Percentiles rank a stretch among this genome's conserved stretches.
These are phyloP conservation scores for Xerus inauris DNA, from an alignment of 2,113 vertebrate species.

Conservation along the genomic window DNA sequence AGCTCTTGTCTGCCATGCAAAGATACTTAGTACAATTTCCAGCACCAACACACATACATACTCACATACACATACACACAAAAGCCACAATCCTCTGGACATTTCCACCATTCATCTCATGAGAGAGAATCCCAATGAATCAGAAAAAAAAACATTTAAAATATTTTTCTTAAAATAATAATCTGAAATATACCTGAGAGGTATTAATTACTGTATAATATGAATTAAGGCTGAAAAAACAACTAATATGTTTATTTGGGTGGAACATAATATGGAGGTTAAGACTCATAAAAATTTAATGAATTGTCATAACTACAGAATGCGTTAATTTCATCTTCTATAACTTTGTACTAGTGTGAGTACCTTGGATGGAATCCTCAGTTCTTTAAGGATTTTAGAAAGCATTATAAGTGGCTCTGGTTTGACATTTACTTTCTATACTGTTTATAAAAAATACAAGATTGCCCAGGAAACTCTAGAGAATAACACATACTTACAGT, in stretches of 20 bases:
- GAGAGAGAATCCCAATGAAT: too few species aligned
- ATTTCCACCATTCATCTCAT: neutral
- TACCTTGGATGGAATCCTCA: neutral
- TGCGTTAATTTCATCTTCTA: neutral
- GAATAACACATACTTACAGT: neutral
- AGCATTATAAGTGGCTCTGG: neutral
- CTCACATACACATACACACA: too few species aligned
- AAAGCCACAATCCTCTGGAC: neutral
- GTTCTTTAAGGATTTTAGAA: neutral
- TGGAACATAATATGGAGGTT: neutral
- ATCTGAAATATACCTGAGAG: too few species aligned
- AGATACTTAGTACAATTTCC: too few species aligned
- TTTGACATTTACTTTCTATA: neutral
- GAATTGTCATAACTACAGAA: neutral
- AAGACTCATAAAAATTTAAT: neutral
- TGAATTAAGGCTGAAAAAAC: too few species aligned
- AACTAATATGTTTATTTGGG: too few species aligned
- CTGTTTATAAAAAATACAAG: too few species aligned
- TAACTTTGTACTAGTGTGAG: fast-evolving
- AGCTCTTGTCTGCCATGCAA: too few species aligned
- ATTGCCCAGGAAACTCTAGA: neutral
- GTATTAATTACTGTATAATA: too few species aligned
- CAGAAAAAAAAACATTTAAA: neutral
- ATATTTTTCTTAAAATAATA: too few species aligned
- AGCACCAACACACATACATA: too few species aligned